Evolutionary conservation across 2,888 invertebrate genomes (phyloP), one percentile per base, ranked within the genome.

Genomic region (Boloria selene): DNA sequence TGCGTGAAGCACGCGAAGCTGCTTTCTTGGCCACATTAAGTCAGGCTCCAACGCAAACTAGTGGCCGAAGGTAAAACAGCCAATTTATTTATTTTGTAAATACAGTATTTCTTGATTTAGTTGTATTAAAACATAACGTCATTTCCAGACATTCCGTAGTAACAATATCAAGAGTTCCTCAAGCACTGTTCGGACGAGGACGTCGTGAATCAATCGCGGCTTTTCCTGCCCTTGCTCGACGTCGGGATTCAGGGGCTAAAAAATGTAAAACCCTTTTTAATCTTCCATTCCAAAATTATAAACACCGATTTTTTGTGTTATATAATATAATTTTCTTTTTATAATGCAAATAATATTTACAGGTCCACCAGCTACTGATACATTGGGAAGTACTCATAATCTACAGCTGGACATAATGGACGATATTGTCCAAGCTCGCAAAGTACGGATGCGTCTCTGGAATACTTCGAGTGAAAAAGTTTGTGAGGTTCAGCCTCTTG

Each of bases 401-500:
- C 92, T 97, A 7, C 96, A 96, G 81, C 87, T 97, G 75, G 97
- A 97, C 79, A 97, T 97, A 73, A 97, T 97, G 97, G 97, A 97
- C 77, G 96, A 97, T 79, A 97, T 97, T 70, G 95, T 97, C 14
- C 95, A 95, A 77, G 96, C 96, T 14, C 93, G 96, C 59, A 97
- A 97, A 92, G 94, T 96, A 0, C 94, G 96, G 68, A 95, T 97
- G 94, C 96, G 96, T 79, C 93, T 97, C 78, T 97, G 96, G 96
- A 96, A 95, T 70, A 96, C 96, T 1, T 95, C 96, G 68, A 96
- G 93, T 77, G 95, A 96, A 82, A 94, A 94, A 64, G 95, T 97
- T 13, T 97, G 96, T 81, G 97, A 97, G 83, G 96, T 97, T 26
- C 96, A 96, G 79, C 95, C 96, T 0, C 84, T 96, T 5, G 96